phyloP scores from a whole-genome alignment of 2,113 vertebrate genomes.

The Elephas maximus region DNA sequence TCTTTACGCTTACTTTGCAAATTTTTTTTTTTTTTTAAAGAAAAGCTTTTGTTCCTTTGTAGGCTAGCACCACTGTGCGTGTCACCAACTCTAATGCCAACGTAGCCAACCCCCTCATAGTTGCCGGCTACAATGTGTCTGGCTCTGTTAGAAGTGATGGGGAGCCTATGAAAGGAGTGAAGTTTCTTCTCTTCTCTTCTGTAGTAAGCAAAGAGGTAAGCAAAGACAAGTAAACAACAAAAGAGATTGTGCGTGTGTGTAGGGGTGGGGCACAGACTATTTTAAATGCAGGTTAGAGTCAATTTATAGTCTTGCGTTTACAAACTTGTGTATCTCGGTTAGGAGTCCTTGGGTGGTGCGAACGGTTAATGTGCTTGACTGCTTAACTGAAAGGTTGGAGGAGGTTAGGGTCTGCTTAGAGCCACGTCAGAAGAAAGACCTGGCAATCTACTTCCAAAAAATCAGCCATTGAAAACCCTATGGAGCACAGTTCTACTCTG shows the following conservation, averaged over 20 bases:
- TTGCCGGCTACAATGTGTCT: conserved; percentile 97
- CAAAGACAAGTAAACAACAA: rapidly evolving
- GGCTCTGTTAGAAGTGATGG: conserved; percentile 98
- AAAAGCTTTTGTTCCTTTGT: conserved; percentile 33
- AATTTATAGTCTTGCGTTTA: not conserved
- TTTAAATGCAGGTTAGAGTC: not conserved
- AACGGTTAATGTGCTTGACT: not conserved
- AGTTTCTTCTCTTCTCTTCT: conserved; percentile 97
- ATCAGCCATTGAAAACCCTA: no score
- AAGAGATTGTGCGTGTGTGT: not conserved
- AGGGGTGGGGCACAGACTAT: not conserved
- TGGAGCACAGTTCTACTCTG: no score
- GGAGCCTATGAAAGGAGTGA: conserved; percentile 99
- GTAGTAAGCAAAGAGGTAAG: conserved; percentile 93
- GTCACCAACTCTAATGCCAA: conserved; percentile 95
- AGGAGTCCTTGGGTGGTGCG: not conserved
- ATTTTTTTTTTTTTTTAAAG: not conserved
- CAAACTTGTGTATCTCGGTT: not conserved
- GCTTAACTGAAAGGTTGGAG: no score
- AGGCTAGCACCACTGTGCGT: conserved; percentile 93
- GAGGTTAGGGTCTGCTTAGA: no score
- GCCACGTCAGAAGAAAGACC: no score
- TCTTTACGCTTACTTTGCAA: not conserved
- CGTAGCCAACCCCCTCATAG: conserved; percentile 91
- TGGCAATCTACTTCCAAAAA: no score